Conservation (phyloP, 2,113 vertebrate genomes). For the Oreotrochilus melanogaster region DNA sequence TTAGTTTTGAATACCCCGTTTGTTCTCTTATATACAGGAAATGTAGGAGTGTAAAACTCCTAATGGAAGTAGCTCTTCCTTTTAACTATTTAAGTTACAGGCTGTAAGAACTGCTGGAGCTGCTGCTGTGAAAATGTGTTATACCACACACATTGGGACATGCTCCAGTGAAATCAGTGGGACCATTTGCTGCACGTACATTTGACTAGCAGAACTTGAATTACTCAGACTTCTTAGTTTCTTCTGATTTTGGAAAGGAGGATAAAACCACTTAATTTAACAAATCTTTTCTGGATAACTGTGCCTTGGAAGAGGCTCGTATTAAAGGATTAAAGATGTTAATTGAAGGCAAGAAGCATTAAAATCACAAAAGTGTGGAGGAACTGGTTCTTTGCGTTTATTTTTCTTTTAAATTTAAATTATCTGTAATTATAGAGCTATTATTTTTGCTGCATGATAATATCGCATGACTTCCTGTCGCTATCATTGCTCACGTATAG, state of each 20-base stretch:
- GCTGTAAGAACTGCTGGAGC: background rate
- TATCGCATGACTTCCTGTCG: background rate
- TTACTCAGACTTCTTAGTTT: background rate
- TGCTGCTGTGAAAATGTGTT: background rate
- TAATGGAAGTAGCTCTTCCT: background rate
- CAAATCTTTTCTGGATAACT: background rate
- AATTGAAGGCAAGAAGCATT: background rate
- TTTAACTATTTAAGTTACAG: background rate
- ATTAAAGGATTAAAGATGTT: background rate
- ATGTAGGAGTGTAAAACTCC: background rate
- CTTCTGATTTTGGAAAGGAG: background rate
- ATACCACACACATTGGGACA: rapidly evolving
- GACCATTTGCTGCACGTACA: background rate
- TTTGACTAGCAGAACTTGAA: background rate
- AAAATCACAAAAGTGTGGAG: background rate
- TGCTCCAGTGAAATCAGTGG: background rate
- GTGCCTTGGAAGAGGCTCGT: background rate
- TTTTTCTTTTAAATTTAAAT: too few species aligned
- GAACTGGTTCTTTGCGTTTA: background rate
- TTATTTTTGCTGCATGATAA: background rate
- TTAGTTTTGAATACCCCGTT: constrained; percentile 6
- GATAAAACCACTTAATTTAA: background rate
- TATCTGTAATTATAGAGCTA: background rate
- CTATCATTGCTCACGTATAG: background rate
- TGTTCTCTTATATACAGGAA: background rate